These are phyloP conservation scores for Cepaea nemoralis DNA, from an alignment of 1,140 invertebrate genomes.

Conservation along the genomic window DNA sequence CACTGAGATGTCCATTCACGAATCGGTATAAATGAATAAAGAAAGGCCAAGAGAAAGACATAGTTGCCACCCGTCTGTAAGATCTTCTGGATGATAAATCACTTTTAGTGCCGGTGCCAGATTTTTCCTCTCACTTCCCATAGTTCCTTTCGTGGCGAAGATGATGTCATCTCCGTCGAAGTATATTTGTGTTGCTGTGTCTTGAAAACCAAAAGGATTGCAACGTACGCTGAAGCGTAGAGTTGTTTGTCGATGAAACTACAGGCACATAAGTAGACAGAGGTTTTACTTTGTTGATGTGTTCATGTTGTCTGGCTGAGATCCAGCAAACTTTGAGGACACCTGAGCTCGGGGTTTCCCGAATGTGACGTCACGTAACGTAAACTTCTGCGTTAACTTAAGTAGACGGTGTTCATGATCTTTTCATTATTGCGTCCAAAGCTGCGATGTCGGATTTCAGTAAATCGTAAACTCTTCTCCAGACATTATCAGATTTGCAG, in stretches of 20 bases:
- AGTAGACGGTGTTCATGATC: background rate
- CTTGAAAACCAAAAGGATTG: conserved; percentile 21
- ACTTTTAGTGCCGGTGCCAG: conserved; percentile 1
- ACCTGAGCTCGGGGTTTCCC: conserved; percentile 40
- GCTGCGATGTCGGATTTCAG: conserved; percentile 4
- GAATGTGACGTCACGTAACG: conserved; percentile 53
- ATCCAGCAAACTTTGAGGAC: background rate
- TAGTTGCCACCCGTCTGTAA: too few species aligned
- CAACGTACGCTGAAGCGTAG: conserved; percentile 13
- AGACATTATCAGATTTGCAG: conserved; percentile 29
- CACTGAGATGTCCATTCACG: too few species aligned
- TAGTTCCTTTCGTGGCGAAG: conserved; percentile 15
- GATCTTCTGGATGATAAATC: background rate
- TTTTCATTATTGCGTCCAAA: background rate
- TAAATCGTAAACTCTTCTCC: conserved; percentile 37
- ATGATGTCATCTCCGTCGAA: conserved; percentile 41
- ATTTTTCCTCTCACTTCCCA: conserved; percentile 32
- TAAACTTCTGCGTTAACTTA: conserved; percentile 38
- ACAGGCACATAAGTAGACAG: background rate
- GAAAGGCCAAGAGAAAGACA: too few species aligned
- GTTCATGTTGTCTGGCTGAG: background rate
- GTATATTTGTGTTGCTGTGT: conserved; percentile 1
- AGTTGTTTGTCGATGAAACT: background rate
- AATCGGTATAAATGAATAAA: too few species aligned
- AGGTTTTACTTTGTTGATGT: background rate